Conservation (phyloP, 2,888 invertebrate genomes). For the Pachydiplax longipennis region DNA sequence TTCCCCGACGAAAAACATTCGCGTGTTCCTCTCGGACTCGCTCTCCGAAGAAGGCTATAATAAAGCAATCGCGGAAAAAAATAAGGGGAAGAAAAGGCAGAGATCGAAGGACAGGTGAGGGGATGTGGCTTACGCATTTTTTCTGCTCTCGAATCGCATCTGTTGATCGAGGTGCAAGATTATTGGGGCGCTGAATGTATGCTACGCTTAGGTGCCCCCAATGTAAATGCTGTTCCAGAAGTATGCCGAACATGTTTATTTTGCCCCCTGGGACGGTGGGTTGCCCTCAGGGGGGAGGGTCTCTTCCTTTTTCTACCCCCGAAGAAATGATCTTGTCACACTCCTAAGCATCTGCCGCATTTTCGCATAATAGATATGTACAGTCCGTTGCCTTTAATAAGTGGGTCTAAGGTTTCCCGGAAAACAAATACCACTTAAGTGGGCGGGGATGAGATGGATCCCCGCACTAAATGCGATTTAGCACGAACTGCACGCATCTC, state of each 20-base stretch:
- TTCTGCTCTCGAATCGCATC: neutral
- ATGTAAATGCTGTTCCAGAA: neutral
- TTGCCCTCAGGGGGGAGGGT: neutral
- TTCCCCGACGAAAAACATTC: neutral
- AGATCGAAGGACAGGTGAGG: neutral
- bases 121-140: neutral
- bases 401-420: neutral
- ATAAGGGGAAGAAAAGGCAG: neutral
- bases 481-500: neutral
- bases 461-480: neutral
- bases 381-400: neutral
- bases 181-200: neutral
- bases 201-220: neutral
- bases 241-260: neutral
- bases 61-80: neutral
- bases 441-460: neutral
- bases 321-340: neutral
- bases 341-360: neutral
- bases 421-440: neutral
- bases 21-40: neutral
- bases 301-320: neutral
- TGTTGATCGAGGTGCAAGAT: neutral
- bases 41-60: neutral
- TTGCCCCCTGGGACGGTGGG: neutral
- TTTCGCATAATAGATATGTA: neutral